Evolutionary conservation across 2,113 vertebrate genomes (phyloP).

Genomic region (Oncorhynchus tshawytscha): DNA sequence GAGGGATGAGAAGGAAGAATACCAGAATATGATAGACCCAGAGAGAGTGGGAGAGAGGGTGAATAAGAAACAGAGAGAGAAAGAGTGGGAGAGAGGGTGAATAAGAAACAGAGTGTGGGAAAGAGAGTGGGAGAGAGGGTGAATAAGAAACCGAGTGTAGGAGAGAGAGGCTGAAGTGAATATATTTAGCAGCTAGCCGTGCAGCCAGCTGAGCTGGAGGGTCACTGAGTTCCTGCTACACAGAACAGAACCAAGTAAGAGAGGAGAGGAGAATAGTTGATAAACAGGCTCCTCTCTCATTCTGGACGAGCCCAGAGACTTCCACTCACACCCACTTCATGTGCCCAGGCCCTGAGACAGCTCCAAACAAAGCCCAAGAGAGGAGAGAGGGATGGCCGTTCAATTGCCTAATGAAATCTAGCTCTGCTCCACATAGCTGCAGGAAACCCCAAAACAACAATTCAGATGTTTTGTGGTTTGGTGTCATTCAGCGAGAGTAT

Average conservation of each 20-base stretch:
- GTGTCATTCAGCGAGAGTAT: not conserved
- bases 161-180: constrained; percentile 39
- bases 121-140: constrained; percentile 1
- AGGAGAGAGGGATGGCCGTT: constrained; percentile 1
- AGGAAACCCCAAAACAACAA: constrained; percentile 29
- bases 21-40: constrained; percentile 24
- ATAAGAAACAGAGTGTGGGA: constrained; percentile 10
- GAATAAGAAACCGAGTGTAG: constrained; percentile 17
- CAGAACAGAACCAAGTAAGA: constrained; percentile 36
- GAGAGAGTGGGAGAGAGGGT: constrained; percentile 14
- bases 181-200: constrained; percentile 56
- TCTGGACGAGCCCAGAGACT: too few species aligned
- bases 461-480: constrained; percentile 30
- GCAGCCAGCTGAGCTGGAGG: constrained; percentile 65
- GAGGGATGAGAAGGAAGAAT: constrained; percentile 9
- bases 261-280: not conserved
- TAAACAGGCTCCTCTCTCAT: too few species aligned
- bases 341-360: not conserved
- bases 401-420: constrained; percentile 33
- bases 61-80: not conserved
- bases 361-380: constrained; percentile 9
- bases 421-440: constrained; percentile 17
- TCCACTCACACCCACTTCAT: not conserved
- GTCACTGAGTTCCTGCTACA: constrained; percentile 69
- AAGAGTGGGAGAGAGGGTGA: constrained; percentile 7